Percentiles rank a stretch among this genome's conserved stretches.
Conservation (phyloP, 1,140 invertebrate genomes). For the Drosophila sp. region DNA sequence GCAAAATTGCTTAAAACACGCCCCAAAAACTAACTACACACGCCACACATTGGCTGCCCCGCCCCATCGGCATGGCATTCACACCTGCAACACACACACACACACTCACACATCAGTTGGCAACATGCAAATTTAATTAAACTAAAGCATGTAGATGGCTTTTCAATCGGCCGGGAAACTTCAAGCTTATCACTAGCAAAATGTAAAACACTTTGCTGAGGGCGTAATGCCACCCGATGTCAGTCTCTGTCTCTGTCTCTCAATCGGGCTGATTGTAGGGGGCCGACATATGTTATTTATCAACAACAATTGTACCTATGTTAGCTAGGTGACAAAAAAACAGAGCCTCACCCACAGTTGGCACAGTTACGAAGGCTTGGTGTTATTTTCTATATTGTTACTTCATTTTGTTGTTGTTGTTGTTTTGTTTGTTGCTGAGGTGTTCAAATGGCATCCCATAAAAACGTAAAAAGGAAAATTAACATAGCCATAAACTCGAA, state of each 20-base stretch:
- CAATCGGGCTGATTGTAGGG: slow-evolving; percentile 20
- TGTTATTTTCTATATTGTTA: slow-evolving; percentile 2
- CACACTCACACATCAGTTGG: neutral
- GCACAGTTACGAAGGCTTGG: slow-evolving; percentile 56
- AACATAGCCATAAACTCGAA: slow-evolving; percentile 72
- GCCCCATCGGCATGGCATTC: slow-evolving; percentile 18
- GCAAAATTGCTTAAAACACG: slow-evolving; percentile 47
- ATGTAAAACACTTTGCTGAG: slow-evolving; percentile 49
- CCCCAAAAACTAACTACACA: neutral
- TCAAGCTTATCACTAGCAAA: slow-evolving; percentile 57
- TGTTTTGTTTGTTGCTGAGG: slow-evolving; percentile 11
- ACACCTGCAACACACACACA: slow-evolving; percentile 11
- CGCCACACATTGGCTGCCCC: neutral
- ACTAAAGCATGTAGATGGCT: slow-evolving; percentile 64
- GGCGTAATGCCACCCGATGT: slow-evolving; percentile 1
- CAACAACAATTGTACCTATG: slow-evolving; percentile 18
- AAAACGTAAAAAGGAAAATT: slow-evolving; percentile 66
- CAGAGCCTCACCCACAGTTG: slow-evolving; percentile 58
- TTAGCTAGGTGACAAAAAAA: slow-evolving; percentile 12
- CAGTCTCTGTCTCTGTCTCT: neutral
- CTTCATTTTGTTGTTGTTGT: neutral
- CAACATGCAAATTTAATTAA: slow-evolving; percentile 55
- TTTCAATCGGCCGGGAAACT: slow-evolving; percentile 62
- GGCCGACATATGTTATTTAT: slow-evolving; percentile 65
- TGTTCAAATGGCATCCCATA: slow-evolving; percentile 64